Percentiles rank a stretch among this genome's conserved stretches.
Conservation (phyloP, 1,140 invertebrate genomes). For the Mylabris phalerata region DNA sequence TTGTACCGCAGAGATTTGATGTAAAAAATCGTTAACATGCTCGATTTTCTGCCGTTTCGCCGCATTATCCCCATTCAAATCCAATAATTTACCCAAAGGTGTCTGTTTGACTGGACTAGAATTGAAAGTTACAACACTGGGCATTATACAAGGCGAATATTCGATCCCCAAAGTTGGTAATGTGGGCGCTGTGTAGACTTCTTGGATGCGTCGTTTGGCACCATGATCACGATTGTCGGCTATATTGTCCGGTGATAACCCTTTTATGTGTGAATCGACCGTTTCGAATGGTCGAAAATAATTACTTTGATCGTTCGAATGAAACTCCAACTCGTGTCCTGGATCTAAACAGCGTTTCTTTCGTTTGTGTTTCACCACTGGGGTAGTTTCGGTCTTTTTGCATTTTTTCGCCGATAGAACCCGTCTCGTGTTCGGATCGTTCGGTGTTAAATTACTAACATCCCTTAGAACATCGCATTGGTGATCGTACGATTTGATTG, state of each 20-base stretch:
- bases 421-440: slow-evolving; percentile 1
- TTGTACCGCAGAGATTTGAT: slow-evolving; percentile 42
- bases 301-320: slow-evolving; percentile 18
- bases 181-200: slow-evolving; percentile 28
- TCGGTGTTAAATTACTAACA: slow-evolving; percentile 39
- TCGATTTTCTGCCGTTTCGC: slow-evolving; percentile 35
- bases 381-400: slow-evolving; percentile 17
- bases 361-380: slow-evolving; percentile 26
- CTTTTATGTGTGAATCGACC: slow-evolving; percentile 37
- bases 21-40: slow-evolving; percentile 48
- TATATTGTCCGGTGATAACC: slow-evolving; percentile 24
- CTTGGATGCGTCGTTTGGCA: background rate
- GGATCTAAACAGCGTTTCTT: slow-evolving; percentile 33
- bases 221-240: slow-evolving; percentile 4
- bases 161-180: slow-evolving; percentile 32
- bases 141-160: slow-evolving; percentile 28
- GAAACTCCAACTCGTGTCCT: slow-evolving; percentile 10
- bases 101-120: slow-evolving; percentile 13
- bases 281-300: slow-evolving; percentile 36
- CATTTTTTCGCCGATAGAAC: slow-evolving; percentile 19
- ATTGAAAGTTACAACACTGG: background rate
- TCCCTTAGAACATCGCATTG: slow-evolving; percentile 34
- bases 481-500: slow-evolving; percentile 33
- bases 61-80: slow-evolving; percentile 10
- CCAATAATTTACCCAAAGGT: slow-evolving; percentile 3